phyloP scores from a whole-genome alignment of 2,797 vertebrate genomes.

The Thamnophis elegans region DNA sequence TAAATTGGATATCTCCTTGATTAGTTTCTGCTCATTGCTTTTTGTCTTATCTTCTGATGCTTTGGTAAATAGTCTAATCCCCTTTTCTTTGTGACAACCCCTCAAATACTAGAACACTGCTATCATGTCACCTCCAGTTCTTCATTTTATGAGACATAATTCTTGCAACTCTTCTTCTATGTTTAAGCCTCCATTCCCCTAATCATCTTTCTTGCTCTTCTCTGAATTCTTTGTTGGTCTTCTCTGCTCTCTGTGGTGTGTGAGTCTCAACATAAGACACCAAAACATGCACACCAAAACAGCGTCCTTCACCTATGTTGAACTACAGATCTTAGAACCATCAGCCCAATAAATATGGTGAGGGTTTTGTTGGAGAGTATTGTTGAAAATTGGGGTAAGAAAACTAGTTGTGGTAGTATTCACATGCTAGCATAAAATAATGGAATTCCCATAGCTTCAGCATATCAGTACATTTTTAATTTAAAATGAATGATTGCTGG shows the following conservation, averaged over 20 bases:
- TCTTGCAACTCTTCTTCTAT: neutral
- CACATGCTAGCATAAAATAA: neutral
- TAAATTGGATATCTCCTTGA: neutral
- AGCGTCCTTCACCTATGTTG: neutral
- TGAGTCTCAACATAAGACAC: neutral
- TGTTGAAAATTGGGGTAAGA: neutral
- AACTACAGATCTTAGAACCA: neutral
- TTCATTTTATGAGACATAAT: neutral
- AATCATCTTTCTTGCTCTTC: neutral
- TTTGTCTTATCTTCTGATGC: neutral
- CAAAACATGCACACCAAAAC: neutral
- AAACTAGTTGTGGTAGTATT: neutral
- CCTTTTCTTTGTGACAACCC: neutral
- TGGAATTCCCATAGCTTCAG: neutral
- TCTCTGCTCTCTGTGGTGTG: neutral
- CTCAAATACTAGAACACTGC: neutral
- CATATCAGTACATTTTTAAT: neutral
- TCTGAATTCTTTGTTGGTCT: neutral
- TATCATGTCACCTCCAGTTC: neutral
- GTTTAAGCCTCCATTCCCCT: neutral
- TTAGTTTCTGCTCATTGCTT: neutral
- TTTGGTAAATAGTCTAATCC: neutral
- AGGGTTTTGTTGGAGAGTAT: neutral
- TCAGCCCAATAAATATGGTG: neutral
- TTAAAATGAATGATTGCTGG: neutral